Evolutionary conservation across 2,113 vertebrate genomes (phyloP).

Genomic region (Crotalus viridis): DNA sequence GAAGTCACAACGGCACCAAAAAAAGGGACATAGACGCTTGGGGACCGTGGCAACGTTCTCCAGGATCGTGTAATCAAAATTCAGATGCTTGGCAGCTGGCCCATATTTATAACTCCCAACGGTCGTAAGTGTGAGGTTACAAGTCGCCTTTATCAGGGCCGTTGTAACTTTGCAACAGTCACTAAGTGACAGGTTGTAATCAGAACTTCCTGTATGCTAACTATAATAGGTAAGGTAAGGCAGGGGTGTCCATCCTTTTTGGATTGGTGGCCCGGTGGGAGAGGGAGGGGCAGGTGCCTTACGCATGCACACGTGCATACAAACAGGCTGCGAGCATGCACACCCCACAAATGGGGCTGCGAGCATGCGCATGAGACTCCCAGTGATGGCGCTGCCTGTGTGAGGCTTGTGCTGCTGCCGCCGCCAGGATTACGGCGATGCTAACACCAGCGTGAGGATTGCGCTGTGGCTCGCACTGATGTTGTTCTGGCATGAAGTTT

Average conservation of each 20-base stretch:
- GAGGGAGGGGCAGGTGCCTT: too few relatives aligned
- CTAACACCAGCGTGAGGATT: too few relatives aligned
- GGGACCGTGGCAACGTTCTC: neutral
- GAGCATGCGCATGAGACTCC: too few relatives aligned
- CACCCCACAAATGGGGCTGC: too few relatives aligned
- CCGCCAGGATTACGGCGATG: too few relatives aligned
- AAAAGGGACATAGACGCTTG: neutral
- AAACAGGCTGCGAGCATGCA: too few relatives aligned
- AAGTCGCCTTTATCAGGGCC: neutral
- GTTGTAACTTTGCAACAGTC: neutral
- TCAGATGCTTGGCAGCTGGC: neutral
- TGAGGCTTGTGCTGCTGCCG: accelerated
- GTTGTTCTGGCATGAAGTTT: too few relatives aligned
- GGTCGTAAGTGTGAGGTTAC: neutral
- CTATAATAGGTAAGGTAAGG: neutral
- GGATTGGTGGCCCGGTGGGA: too few relatives aligned
- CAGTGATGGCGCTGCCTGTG: too few relatives aligned
- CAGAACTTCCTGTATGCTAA: neutral
- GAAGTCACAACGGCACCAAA: neutral
- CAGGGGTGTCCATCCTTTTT: too few relatives aligned
- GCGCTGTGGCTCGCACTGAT: too few relatives aligned
- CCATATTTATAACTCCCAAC: neutral
- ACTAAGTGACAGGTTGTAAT: neutral
- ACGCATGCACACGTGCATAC: too few relatives aligned
- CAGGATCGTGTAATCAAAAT: neutral